Evolutionary conservation across 2,113 vertebrate species (phyloP), one percentile per base, ranked within the genome.

Genomic region (Oriolus oriolus): DNA sequence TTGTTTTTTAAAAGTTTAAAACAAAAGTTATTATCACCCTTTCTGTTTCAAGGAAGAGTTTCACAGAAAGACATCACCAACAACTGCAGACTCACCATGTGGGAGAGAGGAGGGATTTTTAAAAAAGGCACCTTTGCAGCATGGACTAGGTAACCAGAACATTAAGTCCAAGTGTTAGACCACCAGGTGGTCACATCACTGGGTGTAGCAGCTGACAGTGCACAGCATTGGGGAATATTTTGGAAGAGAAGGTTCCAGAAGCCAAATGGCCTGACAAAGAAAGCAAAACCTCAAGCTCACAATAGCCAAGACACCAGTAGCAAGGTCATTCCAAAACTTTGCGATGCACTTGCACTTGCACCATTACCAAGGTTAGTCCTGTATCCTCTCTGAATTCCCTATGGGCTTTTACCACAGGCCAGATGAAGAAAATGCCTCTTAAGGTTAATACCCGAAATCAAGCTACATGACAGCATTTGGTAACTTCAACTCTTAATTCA

Each of bases 311-410:
- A 70, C 16, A 23, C 4, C 27, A 65, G 11, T 16, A 42, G 9
- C 16, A 82, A 70, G 8, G 13, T 31, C 16, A 65, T 49, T 79
- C 28, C 54, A 27, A 85, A 64, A 75, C 37, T 13, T 22, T 44
- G 39, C n/a, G 49, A 37, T 0, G 1, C 21, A 35, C 5, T 86
- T n/a, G n/a, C n/a, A n/a, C n/a, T n/a, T n/a, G n/a, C 10, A 27
- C 7, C 2, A 2, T 49, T 60, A 50, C 18, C 37, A 41, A 56
- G 5, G 8, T 52, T 63, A 56, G 15, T 50, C 31, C 22, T 49
- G 4, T 53, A 8, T 28, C 63, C 9, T 70, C 10, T 18, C 20
- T 33, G n/a, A 26, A 4, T n/a, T 85, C 27, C 7, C 16, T 23
- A 17, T 18, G 18, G 24, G 6, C 10, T 66, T 84, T 53, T 31